Conservation (phyloP, 2,113 vertebrate genomes). For the Colaptes auratus region DNA sequence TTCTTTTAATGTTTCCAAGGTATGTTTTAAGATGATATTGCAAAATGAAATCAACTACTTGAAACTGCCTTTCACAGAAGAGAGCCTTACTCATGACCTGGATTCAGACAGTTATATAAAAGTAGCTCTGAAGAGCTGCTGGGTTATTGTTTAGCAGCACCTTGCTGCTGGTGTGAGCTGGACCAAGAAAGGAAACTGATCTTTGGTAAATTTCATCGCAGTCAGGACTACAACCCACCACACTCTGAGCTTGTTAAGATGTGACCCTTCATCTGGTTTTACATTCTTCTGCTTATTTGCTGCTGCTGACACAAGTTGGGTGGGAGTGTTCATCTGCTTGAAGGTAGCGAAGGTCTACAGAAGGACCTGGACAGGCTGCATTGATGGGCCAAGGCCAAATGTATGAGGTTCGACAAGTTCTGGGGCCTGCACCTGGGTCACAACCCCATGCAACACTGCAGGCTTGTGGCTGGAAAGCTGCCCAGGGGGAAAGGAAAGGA, state of each 20-base stretch:
- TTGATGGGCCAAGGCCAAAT: no score
- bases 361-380: no score
- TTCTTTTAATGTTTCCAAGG: neutral
- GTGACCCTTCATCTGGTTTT: neutral
- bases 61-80: rapidly evolving
- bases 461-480: no score
- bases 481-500: no score
- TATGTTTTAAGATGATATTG: neutral
- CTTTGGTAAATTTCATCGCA: neutral
- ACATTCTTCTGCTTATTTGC: neutral
- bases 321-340: no score
- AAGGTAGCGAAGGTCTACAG: no score
- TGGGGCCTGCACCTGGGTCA: no score
- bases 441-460: no score
- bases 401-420: no score
- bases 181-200: neutral
- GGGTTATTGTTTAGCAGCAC: neutral
- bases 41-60: neutral
- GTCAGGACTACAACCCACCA: no score
- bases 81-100: neutral
- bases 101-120: neutral
- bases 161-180: rapidly evolving
- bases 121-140: neutral
- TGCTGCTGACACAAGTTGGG: no score
- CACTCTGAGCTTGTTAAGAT: rapidly evolving